A percentile compares a stretch with the other conserved stretches of the same genome.
These are phyloP conservation scores for Heliornis fulica DNA, from an alignment of 2,113 vertebrate genomes.

Conservation along the genomic window DNA sequence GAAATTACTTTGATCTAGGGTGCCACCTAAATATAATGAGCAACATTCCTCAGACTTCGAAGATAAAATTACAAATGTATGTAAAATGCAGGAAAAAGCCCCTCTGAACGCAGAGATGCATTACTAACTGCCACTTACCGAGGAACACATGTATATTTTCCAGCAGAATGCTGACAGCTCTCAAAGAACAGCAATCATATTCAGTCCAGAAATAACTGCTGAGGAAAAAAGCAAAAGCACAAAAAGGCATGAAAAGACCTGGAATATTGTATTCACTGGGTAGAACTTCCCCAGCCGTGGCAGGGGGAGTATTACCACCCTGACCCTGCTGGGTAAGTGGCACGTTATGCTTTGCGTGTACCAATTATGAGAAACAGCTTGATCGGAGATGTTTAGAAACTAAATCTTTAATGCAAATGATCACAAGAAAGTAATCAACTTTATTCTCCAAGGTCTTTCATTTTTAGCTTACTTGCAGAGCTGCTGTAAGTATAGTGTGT, in stretches of 20 bases:
- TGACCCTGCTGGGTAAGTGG: not conserved
- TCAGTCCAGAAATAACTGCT: not conserved
- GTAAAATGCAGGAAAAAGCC: not conserved
- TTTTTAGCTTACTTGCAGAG: not conserved
- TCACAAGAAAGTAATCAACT: not conserved
- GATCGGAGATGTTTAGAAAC: not conserved
- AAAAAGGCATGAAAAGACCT: not conserved
- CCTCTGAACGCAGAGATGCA: not conserved
- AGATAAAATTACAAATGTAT: not conserved
- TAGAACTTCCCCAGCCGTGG: not conserved
- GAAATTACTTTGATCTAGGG: not conserved
- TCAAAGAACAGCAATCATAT: not conserved
- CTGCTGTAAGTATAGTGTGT: not conserved
- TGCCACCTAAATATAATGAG: not conserved
- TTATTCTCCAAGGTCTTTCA: not conserved
- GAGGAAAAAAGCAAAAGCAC: not conserved
- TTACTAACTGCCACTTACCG: not conserved
- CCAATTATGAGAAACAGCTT: not conserved
- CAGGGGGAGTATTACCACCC: not conserved
- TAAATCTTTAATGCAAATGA: not conserved
- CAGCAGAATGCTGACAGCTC: not conserved
- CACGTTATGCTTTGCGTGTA: not conserved
- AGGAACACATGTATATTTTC: not conserved
- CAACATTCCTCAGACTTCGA: not conserved
- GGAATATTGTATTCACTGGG: not conserved